Evolutionary conservation across 2,113 vertebrate species (phyloP).

Genomic region (Antennarius striatus): DNA sequence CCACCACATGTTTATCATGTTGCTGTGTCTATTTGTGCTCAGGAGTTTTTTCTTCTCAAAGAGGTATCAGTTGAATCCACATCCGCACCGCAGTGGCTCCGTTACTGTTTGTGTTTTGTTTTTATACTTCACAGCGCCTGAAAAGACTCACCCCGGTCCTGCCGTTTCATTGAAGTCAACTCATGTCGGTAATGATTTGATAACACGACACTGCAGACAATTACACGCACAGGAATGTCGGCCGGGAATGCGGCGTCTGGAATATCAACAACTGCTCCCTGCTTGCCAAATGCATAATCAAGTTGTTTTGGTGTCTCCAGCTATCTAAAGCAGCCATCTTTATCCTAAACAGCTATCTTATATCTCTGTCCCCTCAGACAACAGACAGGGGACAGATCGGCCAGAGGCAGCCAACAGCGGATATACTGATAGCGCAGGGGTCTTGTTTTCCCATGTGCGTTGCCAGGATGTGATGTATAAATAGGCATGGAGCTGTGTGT

Average conservation of each 20-base stretch:
- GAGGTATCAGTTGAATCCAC: slow-evolving; percentile 15
- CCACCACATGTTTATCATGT: too few species aligned
- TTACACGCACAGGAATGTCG: slow-evolving; percentile 50
- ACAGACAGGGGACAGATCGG: slow-evolving; percentile 54
- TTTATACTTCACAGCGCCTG: slow-evolving; percentile 29
- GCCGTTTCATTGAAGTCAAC: slow-evolving; percentile 41
- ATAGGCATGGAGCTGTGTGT: slow-evolving; percentile 70
- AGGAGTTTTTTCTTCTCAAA: slow-evolving; percentile 17
- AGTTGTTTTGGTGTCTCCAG: slow-evolving; percentile 70
- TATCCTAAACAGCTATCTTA: slow-evolving; percentile 72
- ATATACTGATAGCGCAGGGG: slow-evolving; percentile 68
- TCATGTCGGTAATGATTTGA: slow-evolving; percentile 50
- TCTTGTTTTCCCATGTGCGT: slow-evolving; percentile 75
- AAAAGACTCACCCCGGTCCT: slow-evolving; percentile 16
- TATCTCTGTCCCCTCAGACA: slow-evolving; percentile 65
- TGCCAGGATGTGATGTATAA: slow-evolving; percentile 77
- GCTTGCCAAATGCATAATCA: slow-evolving; percentile 68
- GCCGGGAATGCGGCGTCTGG: slow-evolving; percentile 54
- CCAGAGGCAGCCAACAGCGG: slow-evolving; percentile 67
- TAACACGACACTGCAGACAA: slow-evolving; percentile 54
- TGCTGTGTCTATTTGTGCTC: not conserved
- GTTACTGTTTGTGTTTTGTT: not conserved
- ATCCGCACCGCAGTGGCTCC: slow-evolving; percentile 7
- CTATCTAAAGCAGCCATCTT: slow-evolving; percentile 76
- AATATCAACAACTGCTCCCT: slow-evolving; percentile 64